Evolutionary conservation across 1,140 invertebrate species (phyloP).

Genomic region (Bombus impatiens): DNA sequence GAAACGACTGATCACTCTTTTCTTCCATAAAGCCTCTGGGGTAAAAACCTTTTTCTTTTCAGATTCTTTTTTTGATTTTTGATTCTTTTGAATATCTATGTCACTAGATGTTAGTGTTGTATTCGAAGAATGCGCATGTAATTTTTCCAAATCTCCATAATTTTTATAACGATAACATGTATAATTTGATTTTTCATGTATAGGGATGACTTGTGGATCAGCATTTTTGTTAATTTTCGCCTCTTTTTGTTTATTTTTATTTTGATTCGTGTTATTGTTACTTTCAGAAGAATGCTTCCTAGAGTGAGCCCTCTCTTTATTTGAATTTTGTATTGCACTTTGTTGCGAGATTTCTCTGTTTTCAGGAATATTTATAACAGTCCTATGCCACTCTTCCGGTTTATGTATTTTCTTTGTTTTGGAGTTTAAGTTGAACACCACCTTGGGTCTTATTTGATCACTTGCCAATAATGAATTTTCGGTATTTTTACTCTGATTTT

Average conservation of each 20-base stretch:
- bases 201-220: neutral
- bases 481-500: constrained; percentile 20
- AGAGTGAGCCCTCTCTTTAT: neutral
- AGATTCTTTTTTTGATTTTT: constrained; percentile 10
- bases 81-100: neutral
- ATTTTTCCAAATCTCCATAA: constrained; percentile 9
- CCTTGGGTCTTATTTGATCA: constrained; percentile 69
- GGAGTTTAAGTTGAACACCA: constrained; percentile 73
- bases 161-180: neutral
- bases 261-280: constrained; percentile 21
- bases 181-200: neutral
- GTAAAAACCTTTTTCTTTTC: constrained; percentile 28
- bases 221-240: neutral
- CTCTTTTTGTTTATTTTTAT: neutral
- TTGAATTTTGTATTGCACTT: constrained; percentile 11
- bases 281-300: neutral
- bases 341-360: constrained; percentile 41
- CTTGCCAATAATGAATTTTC: constrained; percentile 1
- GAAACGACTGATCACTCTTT: constrained; percentile 77
- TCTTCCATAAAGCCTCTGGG: constrained; percentile 73
- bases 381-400: constrained; percentile 67
- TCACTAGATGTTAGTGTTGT: neutral
- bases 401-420: constrained; percentile 71
- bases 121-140: neutral
- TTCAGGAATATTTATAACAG: neutral